Base-by-base conservation (phyloP, 2,888 invertebrate genomes). In the Bibio marci region DNA sequence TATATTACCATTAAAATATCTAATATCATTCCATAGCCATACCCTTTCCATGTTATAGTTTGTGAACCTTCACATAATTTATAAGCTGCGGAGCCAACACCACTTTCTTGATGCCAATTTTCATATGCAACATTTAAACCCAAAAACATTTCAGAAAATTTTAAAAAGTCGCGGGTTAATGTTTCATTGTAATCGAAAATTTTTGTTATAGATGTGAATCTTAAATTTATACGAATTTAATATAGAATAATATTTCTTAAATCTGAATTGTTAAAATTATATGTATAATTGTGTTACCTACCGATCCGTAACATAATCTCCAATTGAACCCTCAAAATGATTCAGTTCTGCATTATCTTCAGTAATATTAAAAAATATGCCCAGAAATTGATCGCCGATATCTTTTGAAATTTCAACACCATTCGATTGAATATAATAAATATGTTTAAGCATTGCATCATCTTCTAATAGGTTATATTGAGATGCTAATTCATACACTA, bases 71-170 rank as follows among this genome's bases (percentile, higher is more conserved):
- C 22, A 22, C 5, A 22, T 22, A 4, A 4, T 8, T 22, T 4
- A 8, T 22, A 22, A 22, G 22, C 4, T 8, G 22, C 22, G 8
- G 8, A 6, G 8, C 22, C 22, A 22, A 8, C 22, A 22, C 22
- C 22, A 4, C 5, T 6, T 22, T 22, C 22, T 6, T 22, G 5
- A 22, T 22, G 5, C 22, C 22, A 22, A 4, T 4, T 6, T 22
- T 4, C 22, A 22, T 22, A 22, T 22, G 22, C 22, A 22, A 72
- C 82, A 62, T 55, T 70, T 55, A 63, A 70, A 67, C 46, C 77
- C 62, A 38, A 76, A 69, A 59, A 80, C 67, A 53, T 58, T 48
- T 1, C 59, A 4, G 8, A 22, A 22, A 6, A 22, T 22, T 22
- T 22, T 22, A 22, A 8, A 8, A 22, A 22, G 4, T 22, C 22